Base-by-base conservation (phyloP, 2,888 invertebrate species). In the Eristalis intricaria region DNA sequence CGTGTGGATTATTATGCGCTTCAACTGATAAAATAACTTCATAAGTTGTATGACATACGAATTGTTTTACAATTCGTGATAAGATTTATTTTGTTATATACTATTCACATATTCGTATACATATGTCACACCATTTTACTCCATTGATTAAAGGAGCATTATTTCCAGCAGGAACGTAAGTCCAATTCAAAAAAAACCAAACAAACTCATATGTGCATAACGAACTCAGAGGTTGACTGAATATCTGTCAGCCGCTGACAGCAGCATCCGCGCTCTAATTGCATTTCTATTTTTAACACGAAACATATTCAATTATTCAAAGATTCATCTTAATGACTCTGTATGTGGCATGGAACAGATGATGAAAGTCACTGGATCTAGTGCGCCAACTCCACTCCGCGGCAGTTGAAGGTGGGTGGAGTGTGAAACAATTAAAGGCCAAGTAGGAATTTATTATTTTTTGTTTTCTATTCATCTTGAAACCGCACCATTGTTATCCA, bases 191-290 rank as follows among this genome's bases (percentile, higher is more conserved):
- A 38, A 13, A 38, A 13, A 11, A 38, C n/a, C 11, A 38, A 2
- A 38, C 13, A 38, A 13, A 38, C 38, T 13, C 38, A 38, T 38
- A 38, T 38, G 38, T 38, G 38, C 38, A 38, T 38, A 13, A 38
- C 38, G 38, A 38, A 38, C 13, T 38, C 32, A 78, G 66, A 79
- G 63, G 70, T 75, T 71, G 83, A 76, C 79, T 71, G 75, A 79
- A 76, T 84, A 79, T 87, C 87, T 87, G 84, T 87, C 83, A 76
- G 71, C 50, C 68, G 84, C 69, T 80, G 87, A 87, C 84, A 84
- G 87, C 87, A 75, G 84, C 79, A 84, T 84, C 83, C 87, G 87
- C 73, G 61, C 79, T 86, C 84, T 87, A 87, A 87, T 87, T 87
- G 84, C 79, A 84, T 84, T 87, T 87, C 84, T 84, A 84, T 84